Conservation (phyloP, 2,797 vertebrate species). For the Characodon lateralis region DNA sequence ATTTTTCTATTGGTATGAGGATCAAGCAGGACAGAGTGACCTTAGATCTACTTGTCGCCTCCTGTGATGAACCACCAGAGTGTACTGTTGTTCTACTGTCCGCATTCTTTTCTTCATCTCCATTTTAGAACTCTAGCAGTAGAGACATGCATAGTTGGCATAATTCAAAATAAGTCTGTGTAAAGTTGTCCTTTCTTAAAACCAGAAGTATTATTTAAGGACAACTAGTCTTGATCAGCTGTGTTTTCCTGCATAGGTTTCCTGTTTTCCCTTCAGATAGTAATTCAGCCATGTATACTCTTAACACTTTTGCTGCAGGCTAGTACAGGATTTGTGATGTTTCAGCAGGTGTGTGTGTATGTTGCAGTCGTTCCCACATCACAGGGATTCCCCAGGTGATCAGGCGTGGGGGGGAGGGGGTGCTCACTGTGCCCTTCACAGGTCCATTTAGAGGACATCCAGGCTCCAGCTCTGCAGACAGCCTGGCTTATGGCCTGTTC, state of each 20-base stretch:
- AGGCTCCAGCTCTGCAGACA: slow-evolving; percentile 34
- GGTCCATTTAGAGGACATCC: slow-evolving; percentile 60
- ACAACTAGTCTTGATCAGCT: slow-evolving; percentile 47
- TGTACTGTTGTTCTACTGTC: slow-evolving; percentile 66
- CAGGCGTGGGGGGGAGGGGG: slow-evolving; percentile 29
- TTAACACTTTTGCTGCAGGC: slow-evolving; percentile 47
- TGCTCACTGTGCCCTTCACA: slow-evolving; percentile 59
- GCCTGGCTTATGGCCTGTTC: slow-evolving; percentile 49
- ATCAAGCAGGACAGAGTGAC: neutral
- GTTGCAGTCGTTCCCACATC: slow-evolving; percentile 46
- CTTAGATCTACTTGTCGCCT: slow-evolving; percentile 41
- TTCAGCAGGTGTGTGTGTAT: slow-evolving; percentile 61
- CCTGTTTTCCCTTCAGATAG: slow-evolving; percentile 47
- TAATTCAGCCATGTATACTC: slow-evolving; percentile 40
- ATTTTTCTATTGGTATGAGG: neutral
- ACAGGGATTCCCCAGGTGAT: slow-evolving; percentile 70
- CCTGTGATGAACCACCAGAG: slow-evolving; percentile 68
- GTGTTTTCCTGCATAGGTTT: slow-evolving; percentile 26
- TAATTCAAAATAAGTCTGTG: slow-evolving; percentile 1
- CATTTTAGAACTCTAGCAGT: neutral
- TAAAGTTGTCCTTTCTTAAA: slow-evolving; percentile 3
- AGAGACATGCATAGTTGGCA: slow-evolving; percentile 6
- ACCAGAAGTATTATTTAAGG: slow-evolving; percentile 34
- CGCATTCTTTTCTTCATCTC: slow-evolving; percentile 15
- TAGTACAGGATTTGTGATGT: slow-evolving; percentile 49